phyloP scores from a whole-genome alignment of 2,797 vertebrate species.

The Neostethus bicornis region DNA sequence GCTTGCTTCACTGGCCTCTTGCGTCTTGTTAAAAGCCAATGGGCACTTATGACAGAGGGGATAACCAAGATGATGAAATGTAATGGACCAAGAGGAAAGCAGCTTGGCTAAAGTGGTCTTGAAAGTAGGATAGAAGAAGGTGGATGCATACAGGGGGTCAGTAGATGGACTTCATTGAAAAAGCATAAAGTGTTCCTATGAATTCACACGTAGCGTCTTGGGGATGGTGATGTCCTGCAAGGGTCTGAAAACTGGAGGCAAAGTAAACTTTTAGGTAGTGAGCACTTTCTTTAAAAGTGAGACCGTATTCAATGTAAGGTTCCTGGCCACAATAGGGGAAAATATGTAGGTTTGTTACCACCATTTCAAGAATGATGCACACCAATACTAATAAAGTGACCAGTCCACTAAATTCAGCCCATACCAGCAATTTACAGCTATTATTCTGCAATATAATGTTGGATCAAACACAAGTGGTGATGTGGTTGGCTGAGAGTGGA shows the following conservation, averaged over 20 bases:
- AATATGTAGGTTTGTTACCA: too few relatives aligned
- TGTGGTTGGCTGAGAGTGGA: too few relatives aligned
- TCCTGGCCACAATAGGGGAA: too few relatives aligned
- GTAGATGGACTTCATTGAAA: constrained; percentile 27
- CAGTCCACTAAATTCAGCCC: too few relatives aligned
- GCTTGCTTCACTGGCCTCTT: constrained; percentile 69
- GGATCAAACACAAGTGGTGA: too few relatives aligned
- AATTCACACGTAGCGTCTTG: not conserved
- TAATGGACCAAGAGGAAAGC: constrained; percentile 69
- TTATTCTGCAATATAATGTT: too few relatives aligned
- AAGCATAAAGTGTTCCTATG: constrained; percentile 7
- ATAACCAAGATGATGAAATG: constrained; percentile 75
- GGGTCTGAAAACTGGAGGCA: not conserved
- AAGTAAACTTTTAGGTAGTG: too few relatives aligned
- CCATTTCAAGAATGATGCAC: too few relatives aligned
- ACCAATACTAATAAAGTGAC: too few relatives aligned
- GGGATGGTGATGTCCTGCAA: not conserved
- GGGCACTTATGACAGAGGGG: constrained; percentile 75
- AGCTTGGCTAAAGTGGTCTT: constrained; percentile 52
- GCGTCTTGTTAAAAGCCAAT: constrained; percentile 75
- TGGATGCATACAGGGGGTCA: constrained; percentile 46
- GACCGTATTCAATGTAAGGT: too few relatives aligned
- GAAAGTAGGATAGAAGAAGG: constrained; percentile 40
- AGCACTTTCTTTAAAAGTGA: too few relatives aligned
- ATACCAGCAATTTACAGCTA: too few relatives aligned